A percentile compares a stretch with the other conserved stretches of the same genome.
phyloP scores from a whole-genome alignment of 1,140 invertebrate species.

The Conus betulinus region DNA sequence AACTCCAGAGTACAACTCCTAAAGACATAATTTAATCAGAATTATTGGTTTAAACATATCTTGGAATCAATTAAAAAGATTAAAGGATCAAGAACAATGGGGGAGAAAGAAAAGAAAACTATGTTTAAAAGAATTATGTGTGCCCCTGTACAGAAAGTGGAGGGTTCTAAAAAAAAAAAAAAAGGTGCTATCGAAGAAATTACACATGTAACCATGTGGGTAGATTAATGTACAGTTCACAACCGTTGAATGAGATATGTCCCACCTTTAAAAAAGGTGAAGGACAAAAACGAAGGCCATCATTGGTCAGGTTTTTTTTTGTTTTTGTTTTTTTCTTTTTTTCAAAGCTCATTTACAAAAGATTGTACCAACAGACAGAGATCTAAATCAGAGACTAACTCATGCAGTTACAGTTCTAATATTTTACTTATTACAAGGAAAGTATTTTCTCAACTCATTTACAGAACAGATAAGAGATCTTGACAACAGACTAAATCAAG shows the following conservation, averaged over 20 bases:
- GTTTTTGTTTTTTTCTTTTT: neutral
- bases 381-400: neutral
- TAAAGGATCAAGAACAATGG: neutral
- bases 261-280: neutral
- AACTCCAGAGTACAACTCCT: too few species aligned
- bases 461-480: too few species aligned
- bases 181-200: neutral
- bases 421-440: too few species aligned
- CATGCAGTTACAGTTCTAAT: too few species aligned
- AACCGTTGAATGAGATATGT: conserved; percentile 39
- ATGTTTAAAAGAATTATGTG: too few species aligned
- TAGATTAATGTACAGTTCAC: conserved; percentile 37
- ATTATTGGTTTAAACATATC: too few species aligned
- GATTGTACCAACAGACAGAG: neutral
- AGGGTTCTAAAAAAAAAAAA: neutral
- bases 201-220: neutral
- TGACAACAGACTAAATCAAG: too few species aligned
- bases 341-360: neutral
- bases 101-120: neutral
- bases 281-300: conserved; percentile 6
- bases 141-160: neutral
- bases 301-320: neutral
- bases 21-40: too few species aligned
- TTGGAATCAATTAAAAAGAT: neutral
- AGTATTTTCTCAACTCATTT: too few species aligned